Conservation (phyloP, 2,888 invertebrate genomes). For the Petrophora chlorosata region DNA sequence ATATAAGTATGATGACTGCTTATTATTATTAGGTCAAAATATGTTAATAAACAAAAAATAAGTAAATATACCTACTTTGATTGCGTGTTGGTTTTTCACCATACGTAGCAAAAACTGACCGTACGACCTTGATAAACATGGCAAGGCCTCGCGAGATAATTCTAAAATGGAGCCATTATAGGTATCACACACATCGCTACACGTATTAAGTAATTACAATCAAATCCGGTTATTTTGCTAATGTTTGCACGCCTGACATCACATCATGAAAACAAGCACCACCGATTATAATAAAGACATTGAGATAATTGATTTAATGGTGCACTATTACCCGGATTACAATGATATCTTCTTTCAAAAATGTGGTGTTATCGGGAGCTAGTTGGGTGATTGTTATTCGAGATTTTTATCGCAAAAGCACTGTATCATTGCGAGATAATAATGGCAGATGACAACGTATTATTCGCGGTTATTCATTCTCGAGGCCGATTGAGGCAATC, state of each 20-base stretch:
- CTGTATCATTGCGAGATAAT: slow-evolving; percentile 83
- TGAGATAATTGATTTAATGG: slow-evolving; percentile 72
- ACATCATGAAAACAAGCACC: slow-evolving; percentile 46
- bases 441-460: slow-evolving; percentile 82
- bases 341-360: slow-evolving; percentile 71
- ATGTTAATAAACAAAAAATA: too few relatives aligned
- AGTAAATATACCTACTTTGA: neutral
- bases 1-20: too few relatives aligned
- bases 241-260: slow-evolving; percentile 62
- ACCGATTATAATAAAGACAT: slow-evolving; percentile 69
- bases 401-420: slow-evolving; percentile 80
- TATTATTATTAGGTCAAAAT: too few relatives aligned
- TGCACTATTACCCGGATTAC: slow-evolving; percentile 56
- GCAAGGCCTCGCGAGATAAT: slow-evolving; percentile 17
- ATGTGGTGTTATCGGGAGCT: slow-evolving; percentile 56
- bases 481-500: slow-evolving; percentile 76
- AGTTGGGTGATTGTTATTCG: slow-evolving; percentile 69
- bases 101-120: neutral
- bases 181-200: slow-evolving; percentile 24
- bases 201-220: slow-evolving; percentile 59
- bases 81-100: too few relatives aligned
- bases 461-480: slow-evolving; percentile 80
- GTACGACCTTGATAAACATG: slow-evolving; percentile 10
- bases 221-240: slow-evolving; percentile 60
- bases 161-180: slow-evolving; percentile 20